Evolutionary conservation across 2,113 vertebrate species (phyloP).

Genomic region (Athene cunicularia): DNA sequence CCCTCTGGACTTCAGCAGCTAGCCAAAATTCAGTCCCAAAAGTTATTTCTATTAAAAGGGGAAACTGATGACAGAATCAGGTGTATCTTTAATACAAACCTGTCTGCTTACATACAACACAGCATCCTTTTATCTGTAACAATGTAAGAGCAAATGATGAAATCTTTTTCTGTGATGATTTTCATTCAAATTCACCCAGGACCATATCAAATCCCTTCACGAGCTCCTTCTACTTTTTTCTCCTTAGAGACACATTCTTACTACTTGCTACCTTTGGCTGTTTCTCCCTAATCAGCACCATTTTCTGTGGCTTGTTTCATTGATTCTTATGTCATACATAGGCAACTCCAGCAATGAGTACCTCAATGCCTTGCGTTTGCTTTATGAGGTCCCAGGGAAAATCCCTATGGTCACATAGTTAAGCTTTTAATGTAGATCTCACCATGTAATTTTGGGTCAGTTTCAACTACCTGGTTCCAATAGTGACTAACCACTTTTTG

Average conservation of each 20-base stretch:
- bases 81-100: not conserved
- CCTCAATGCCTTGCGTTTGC: not conserved
- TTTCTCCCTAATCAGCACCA: not conserved
- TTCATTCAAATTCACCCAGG: not conserved
- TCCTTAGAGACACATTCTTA: not conserved
- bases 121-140: not conserved
- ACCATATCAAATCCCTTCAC: not conserved
- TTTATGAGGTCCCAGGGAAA: not conserved
- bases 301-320: not conserved
- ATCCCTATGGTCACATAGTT: not conserved
- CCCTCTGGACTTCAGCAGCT: not conserved
- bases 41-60: not conserved
- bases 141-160: not conserved
- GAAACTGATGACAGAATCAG: not conserved
- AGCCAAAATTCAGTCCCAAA: not conserved
- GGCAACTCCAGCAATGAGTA: not conserved
- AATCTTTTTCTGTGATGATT: not conserved
- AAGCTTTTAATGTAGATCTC: not conserved
- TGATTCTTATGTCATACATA: not conserved
- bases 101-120: not conserved
- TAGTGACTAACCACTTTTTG: not conserved
- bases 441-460: not conserved
- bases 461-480: not conserved
- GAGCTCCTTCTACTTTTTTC: not conserved
- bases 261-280: not conserved